A percentile compares a stretch with the other conserved stretches of the same genome.
phyloP scores from a whole-genome alignment of 2,888 invertebrate genomes.

The Himalopsyche japonica region DNA sequence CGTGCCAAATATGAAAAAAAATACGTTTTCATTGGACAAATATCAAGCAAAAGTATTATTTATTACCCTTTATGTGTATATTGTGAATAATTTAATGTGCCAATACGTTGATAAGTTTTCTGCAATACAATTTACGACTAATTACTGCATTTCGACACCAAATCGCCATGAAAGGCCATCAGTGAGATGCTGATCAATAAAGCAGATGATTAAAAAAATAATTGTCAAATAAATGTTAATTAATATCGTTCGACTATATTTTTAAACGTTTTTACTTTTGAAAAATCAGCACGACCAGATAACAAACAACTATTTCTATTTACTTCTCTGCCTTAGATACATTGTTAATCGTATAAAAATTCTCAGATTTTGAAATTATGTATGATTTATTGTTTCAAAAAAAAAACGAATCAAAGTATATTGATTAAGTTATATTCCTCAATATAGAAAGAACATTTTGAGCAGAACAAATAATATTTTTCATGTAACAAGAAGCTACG shows the following conservation, averaged over 20 bases:
- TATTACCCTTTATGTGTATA: neutral
- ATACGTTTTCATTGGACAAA: neutral
- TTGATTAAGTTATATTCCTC: neutral
- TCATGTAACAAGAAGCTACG: no score
- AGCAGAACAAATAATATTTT: neutral
- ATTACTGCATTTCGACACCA: constrained; percentile 13
- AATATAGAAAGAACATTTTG: neutral
- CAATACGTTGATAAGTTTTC: neutral
- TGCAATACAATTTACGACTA: neutral
- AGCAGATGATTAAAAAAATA: neutral
- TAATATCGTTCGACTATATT: neutral
- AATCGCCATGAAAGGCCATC: neutral
- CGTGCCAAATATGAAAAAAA: constrained; percentile 7
- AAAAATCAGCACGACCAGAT: neutral
- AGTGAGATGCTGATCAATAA: neutral
- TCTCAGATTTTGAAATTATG: neutral
- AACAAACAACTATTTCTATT: neutral
- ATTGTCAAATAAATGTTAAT: neutral
- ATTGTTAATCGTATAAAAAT: neutral
- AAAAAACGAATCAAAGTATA: neutral
- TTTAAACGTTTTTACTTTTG: neutral
- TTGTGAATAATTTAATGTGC: constrained; percentile 2
- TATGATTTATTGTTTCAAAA: neutral
- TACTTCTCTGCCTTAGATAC: neutral
- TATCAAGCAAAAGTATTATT: constrained; percentile 9